These are phyloP conservation scores for Parambassis ranga DNA, from an alignment of 2,797 vertebrate genomes.

Conservation along the genomic window DNA sequence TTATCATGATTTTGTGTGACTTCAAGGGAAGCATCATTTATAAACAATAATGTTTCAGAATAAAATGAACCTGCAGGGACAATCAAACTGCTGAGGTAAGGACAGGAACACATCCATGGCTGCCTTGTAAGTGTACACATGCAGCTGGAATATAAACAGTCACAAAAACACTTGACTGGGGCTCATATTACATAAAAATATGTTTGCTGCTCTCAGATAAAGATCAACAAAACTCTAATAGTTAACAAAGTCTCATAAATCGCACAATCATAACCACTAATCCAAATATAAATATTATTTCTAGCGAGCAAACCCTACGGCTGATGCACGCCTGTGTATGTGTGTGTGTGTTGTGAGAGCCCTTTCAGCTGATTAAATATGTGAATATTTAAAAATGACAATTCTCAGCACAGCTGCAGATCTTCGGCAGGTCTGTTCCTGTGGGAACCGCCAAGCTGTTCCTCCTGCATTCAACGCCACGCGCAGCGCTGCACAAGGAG, in stretches of 20 bases:
- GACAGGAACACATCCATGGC: slow-evolving; percentile 7
- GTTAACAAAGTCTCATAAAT: slow-evolving; percentile 28
- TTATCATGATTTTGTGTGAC: neutral
- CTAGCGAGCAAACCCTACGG: slow-evolving; percentile 23
- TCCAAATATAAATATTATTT: slow-evolving; percentile 36
- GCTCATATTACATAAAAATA: slow-evolving; percentile 5
- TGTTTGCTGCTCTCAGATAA: slow-evolving; percentile 16
- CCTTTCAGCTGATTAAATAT: slow-evolving; percentile 83
- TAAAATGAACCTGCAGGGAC: slow-evolving; percentile 16
- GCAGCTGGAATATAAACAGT: slow-evolving; percentile 2
- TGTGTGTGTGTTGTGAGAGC: slow-evolving; percentile 60
- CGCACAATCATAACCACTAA: slow-evolving; percentile 23
- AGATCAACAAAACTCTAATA: slow-evolving; percentile 29
- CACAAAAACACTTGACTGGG: neutral
- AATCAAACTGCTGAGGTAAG: slow-evolving; percentile 20
- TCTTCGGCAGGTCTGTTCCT: slow-evolving; percentile 75
- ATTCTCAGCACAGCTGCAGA: slow-evolving; percentile 81
- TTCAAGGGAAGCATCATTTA: neutral
- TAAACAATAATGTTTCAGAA: slow-evolving; percentile 18
- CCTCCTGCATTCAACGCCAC: slow-evolving; percentile 69
- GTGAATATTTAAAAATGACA: slow-evolving; percentile 85
- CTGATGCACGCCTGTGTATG: slow-evolving; percentile 21
- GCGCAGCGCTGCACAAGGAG: slow-evolving; percentile 68
- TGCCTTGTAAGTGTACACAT: neutral
- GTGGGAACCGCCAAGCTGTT: slow-evolving; percentile 82